Evolutionary conservation across 1,140 invertebrate species (phyloP).

Genomic region (Chironomus tepperi): DNA sequence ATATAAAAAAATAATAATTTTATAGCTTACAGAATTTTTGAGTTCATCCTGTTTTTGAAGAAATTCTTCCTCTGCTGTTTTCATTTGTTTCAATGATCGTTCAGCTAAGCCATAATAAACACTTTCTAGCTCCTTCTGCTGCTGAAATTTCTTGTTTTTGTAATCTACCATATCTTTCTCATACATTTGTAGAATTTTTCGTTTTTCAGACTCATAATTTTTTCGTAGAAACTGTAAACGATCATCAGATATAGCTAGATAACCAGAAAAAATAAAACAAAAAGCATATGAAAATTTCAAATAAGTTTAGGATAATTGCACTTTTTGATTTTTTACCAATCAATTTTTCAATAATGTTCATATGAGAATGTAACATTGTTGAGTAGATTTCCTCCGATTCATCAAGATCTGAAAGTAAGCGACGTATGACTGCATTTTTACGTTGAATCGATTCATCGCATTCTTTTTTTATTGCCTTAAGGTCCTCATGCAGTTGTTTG

Average conservation of each 20-base stretch:
- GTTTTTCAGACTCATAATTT: conserved; percentile 46
- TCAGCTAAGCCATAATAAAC: conserved; percentile 37
- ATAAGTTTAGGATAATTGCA: neutral
- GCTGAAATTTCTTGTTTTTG: conserved; percentile 38
- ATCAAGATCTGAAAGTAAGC: conserved; percentile 53
- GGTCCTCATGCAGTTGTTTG: conserved; percentile 56
- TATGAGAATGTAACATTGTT: conserved; percentile 52
- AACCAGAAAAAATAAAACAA: neutral
- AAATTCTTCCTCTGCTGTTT: conserved; percentile 36
- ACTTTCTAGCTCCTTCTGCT: conserved; percentile 35
- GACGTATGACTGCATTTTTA: conserved; percentile 56
- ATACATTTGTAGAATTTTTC: conserved; percentile 42
- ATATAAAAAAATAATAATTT: too few relatives aligned
- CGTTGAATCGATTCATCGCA: conserved; percentile 43
- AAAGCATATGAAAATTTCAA: neutral
- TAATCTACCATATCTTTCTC: conserved; percentile 39
- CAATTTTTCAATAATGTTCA: conserved; percentile 55
- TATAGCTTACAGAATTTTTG: conserved; percentile 40
- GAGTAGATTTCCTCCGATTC: conserved; percentile 60
- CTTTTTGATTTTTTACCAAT: conserved; percentile 44
- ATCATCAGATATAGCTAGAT: conserved; percentile 41
- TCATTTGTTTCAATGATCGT: conserved; percentile 29
- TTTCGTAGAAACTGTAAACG: conserved; percentile 46
- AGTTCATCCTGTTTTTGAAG: conserved; percentile 41
- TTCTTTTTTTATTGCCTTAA: conserved; percentile 44